Evolutionary conservation across 2,797 vertebrate genomes (phyloP).

Genomic region (Syngnathus rostellatus): DNA sequence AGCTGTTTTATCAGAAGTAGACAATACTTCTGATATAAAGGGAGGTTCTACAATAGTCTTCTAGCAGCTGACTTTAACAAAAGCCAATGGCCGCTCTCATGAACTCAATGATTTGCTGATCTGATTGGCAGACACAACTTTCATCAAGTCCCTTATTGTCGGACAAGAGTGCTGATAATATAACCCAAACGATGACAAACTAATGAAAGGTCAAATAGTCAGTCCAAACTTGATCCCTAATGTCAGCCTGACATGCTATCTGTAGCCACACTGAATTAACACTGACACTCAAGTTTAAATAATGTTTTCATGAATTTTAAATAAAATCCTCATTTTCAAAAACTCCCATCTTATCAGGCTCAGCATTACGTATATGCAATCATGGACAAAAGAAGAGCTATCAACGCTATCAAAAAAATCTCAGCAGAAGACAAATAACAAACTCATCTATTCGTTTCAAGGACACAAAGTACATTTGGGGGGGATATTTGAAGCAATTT

Average conservation of each 20-base stretch:
- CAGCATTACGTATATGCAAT: background rate
- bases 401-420: slow-evolving; percentile 24
- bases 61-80: background rate
- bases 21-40: background rate
- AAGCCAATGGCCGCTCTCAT: background rate
- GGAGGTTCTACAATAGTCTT: background rate
- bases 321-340: background rate
- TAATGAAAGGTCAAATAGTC: background rate
- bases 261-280: background rate
- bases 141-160: background rate
- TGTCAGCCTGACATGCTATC: background rate
- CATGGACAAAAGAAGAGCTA: slow-evolving; percentile 4
- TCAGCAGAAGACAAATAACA: background rate
- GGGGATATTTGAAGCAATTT: slow-evolving; percentile 37
- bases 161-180: background rate
- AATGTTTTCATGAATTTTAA: background rate
- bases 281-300: background rate
- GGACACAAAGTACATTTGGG: slow-evolving; percentile 47
- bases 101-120: background rate
- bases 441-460: slow-evolving; percentile 40
- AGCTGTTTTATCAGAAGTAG: background rate
- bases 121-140: background rate
- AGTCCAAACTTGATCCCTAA: background rate
- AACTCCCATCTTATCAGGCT: background rate
- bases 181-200: background rate